phyloP scores from a whole-genome alignment of 2,797 vertebrate genomes.

The Trachurus trachurus region DNA sequence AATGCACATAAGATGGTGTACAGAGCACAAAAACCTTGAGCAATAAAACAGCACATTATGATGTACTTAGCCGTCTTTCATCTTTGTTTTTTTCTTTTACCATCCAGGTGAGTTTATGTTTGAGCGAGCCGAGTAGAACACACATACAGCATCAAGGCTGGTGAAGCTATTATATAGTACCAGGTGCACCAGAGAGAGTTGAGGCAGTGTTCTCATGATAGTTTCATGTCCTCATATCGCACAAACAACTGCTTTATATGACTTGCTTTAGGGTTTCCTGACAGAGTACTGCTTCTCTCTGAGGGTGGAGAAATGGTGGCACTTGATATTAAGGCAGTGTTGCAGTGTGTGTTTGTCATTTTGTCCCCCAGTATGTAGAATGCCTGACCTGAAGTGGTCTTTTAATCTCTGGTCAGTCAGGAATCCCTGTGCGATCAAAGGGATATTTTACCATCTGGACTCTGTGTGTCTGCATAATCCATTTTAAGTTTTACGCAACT shows the following conservation, averaged over 20 bases:
- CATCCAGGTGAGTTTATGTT: neutral
- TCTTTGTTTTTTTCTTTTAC: neutral
- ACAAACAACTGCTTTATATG: neutral
- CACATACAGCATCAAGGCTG: neutral
- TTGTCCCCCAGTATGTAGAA: conserved; percentile 24
- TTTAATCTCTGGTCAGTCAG: conserved; percentile 27
- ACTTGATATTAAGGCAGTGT: conserved; percentile 37
- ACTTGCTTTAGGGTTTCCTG: neutral
- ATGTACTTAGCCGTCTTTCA: neutral
- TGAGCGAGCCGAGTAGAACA: neutral
- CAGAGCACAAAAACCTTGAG: neutral
- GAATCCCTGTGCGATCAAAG: conserved; percentile 45
- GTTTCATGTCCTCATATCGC: neutral
- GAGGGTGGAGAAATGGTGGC: neutral
- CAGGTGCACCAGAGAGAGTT: neutral
- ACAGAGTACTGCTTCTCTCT: neutral
- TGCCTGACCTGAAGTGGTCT: conserved; percentile 17
- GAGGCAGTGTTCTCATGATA: neutral
- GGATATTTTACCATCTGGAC: conserved; percentile 14
- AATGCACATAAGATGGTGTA: conserved; percentile 6
- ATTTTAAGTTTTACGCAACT: conserved; percentile 20
- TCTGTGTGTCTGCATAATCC: conserved; percentile 16
- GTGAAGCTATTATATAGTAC: neutral
- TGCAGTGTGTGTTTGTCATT: conserved; percentile 31
- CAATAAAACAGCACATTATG: neutral